These are phyloP conservation scores for Microctenopoma stevenorrisi DNA, from an alignment of 2,797 vertebrate species.

Conservation along the genomic window DNA sequence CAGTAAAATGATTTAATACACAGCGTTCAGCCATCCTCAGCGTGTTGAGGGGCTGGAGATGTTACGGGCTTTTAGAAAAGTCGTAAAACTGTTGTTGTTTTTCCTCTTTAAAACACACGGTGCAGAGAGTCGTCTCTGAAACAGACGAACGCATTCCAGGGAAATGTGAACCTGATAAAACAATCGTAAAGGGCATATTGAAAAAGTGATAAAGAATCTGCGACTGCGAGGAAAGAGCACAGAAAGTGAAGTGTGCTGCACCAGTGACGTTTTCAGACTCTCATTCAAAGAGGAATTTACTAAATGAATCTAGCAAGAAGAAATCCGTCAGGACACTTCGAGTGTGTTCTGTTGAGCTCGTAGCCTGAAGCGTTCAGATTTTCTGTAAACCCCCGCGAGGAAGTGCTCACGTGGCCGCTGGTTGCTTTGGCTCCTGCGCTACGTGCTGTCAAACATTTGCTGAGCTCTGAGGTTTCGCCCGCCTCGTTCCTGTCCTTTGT, in stretches of 20 bases:
- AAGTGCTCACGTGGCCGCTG: slow-evolving; percentile 41
- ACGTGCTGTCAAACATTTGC: slow-evolving; percentile 56
- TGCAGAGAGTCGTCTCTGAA: neutral
- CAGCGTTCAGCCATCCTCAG: too few species aligned
- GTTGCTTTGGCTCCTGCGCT: slow-evolving; percentile 47
- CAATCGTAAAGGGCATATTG: neutral
- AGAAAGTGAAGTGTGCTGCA: neutral
- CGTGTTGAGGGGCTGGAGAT: too few species aligned
- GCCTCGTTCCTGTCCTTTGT: neutral
- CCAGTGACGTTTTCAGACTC: neutral
- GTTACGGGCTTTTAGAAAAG: too few species aligned
- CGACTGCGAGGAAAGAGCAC: neutral
- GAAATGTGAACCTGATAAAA: slow-evolving; percentile 12
- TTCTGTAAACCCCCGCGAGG: slow-evolving; percentile 24
- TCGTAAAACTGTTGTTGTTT: neutral
- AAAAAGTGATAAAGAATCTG: slow-evolving; percentile 7
- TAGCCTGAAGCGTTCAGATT: slow-evolving; percentile 31
- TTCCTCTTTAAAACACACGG: neutral
- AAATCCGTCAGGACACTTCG: neutral
- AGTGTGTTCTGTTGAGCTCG: neutral
- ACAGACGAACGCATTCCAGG: neutral
- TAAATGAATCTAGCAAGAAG: neutral
- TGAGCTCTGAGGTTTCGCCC: slow-evolving; percentile 33
- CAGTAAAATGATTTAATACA: too few species aligned
- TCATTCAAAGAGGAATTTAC: neutral